Conservation (phyloP, 64 coral and sea anemone species). For the Porites lutea region DNA sequence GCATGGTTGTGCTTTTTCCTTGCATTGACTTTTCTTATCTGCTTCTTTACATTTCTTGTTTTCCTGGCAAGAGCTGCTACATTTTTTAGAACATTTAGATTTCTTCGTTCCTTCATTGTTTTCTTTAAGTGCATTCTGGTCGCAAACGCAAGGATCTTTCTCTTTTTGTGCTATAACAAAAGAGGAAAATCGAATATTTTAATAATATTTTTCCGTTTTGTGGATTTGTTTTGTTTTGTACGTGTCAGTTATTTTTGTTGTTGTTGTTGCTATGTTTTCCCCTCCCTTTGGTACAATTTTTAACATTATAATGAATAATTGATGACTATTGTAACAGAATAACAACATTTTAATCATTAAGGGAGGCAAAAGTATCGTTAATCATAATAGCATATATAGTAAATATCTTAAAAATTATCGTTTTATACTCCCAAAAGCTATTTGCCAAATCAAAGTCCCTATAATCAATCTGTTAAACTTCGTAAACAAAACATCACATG, state of each 20-base stretch:
- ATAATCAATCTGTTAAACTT: too few species aligned
- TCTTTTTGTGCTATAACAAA: slow-evolving; percentile 15
- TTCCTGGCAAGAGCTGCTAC: neutral
- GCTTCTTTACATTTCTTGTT: slow-evolving; percentile 5
- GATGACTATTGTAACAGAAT: too few species aligned
- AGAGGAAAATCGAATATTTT: neutral
- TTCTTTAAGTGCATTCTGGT: neutral
- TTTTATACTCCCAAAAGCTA: too few species aligned
- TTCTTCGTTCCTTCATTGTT: slow-evolving; percentile 53
- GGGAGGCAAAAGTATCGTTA: too few species aligned
- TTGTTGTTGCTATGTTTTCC: too few species aligned
- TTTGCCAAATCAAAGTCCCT: too few species aligned
- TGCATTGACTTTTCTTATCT: neutral
- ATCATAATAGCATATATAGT: too few species aligned
- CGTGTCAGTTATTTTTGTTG: neutral
- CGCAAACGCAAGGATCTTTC: slow-evolving; percentile 30
- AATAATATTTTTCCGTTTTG: neutral
- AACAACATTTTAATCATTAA: too few species aligned
- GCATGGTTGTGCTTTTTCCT: neutral
- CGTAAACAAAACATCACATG: too few species aligned
- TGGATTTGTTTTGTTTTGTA: neutral
- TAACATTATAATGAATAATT: too few species aligned
- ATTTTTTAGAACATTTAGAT: slow-evolving; percentile 39
- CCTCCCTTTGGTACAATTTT: too few species aligned
- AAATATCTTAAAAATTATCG: too few species aligned